Evolutionary conservation across 2,113 vertebrate genomes (phyloP).

Genomic region (Chitala chitala): DNA sequence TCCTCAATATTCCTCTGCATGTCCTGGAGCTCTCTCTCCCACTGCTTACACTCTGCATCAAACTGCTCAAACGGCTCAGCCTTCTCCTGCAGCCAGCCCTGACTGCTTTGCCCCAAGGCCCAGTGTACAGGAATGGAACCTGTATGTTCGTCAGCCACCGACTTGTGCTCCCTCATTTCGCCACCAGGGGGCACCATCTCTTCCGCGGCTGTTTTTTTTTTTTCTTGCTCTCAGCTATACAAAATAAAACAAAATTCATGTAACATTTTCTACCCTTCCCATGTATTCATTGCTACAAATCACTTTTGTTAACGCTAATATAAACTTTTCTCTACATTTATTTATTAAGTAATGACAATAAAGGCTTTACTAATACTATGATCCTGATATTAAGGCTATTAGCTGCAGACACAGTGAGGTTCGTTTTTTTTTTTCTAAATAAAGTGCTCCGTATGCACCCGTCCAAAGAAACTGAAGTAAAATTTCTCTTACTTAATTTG

Average conservation of each 20-base stretch:
- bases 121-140: slow-evolving; percentile 77
- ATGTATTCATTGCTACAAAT: too few relatives aligned
- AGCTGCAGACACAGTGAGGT: too few relatives aligned
- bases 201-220: not conserved
- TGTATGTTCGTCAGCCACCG: slow-evolving; percentile 45
- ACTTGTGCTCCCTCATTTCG: slow-evolving; percentile 39
- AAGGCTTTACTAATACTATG: too few relatives aligned
- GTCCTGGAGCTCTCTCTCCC: slow-evolving; percentile 93
- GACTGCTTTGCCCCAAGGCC: slow-evolving; percentile 68
- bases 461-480: too few relatives aligned
- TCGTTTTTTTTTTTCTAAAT: too few relatives aligned
- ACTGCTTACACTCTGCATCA: slow-evolving; percentile 90
- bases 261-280: not conserved
- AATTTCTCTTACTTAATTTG: too few relatives aligned
- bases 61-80: slow-evolving; percentile 82
- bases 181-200: slow-evolving; percentile 41
- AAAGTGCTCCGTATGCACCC: too few relatives aligned
- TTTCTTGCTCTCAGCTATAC: not conserved
- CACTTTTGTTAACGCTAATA: too few relatives aligned
- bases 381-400: too few relatives aligned
- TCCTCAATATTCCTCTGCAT: slow-evolving; percentile 96
- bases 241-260: not conserved
- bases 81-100: slow-evolving; percentile 78
- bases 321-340: too few relatives aligned
- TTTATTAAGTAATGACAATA: too few relatives aligned